Evolutionary conservation across 2,888 invertebrate genomes (phyloP), one percentile per base, ranked within the genome.

Genomic region (Cheilosia soror): DNA sequence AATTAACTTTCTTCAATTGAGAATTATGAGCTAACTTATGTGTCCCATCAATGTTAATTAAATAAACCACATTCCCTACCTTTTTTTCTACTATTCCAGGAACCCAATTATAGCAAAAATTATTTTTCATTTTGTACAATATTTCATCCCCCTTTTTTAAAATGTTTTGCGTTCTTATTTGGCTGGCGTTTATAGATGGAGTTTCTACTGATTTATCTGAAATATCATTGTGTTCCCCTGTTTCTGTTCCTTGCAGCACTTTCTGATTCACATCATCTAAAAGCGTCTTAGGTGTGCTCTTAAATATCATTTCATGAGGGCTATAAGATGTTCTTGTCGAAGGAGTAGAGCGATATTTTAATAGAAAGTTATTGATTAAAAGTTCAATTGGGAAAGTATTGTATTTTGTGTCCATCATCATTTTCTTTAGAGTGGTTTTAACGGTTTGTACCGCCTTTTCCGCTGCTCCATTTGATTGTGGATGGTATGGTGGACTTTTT

Each of bases 281-380:
- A 9, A 58, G 13, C 11, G 40, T 58, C 31, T 60, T 58, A 9
- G 49, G 49, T 31, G 31, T 33, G 13, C 13, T 31, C 63, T 57
- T 44, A 55, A 66, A 76, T 58, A 76, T 65, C 15, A 65, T 57
- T 37, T 76, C 58, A 13, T 37, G 20, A 5, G 76, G 76, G 1
- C 25, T 44, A 31, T n/a, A 15, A 15, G 55, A 55, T 11, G 47
- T 76, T 29, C n/a, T 13, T 44, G 55, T 37, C 5, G 66, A 37
- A 7, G 65, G 65, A 15, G 75, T 75, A 15, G 31, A 58, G 13
- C 66, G 57, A 66, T 65, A 76, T 13, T 44, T 57, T 7, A 55
- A 58, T 13, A 76, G 31, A 58, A 76, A 66, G 15, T 58, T 44
- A 11, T n/a, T 27, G 33, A 76, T 55, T 66, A 31, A 5, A 6